These are phyloP conservation scores for Taurulus bubalis DNA, from an alignment of 2,113 vertebrate genomes.

Conservation along the genomic window DNA sequence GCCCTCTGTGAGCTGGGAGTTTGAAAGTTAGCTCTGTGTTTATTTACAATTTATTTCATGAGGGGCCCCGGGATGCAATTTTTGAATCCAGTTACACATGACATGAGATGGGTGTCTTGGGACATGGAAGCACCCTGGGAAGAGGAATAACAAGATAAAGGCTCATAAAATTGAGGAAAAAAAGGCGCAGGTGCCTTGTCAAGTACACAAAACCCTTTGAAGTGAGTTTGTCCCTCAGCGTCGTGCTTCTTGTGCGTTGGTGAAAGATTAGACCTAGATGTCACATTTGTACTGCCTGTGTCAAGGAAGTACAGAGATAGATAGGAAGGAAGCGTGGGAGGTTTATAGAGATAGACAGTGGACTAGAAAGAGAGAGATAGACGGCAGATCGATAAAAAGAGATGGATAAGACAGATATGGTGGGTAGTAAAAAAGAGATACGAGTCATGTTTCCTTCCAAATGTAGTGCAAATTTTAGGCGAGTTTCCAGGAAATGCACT, in stretches of 20 bases:
- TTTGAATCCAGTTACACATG: slow-evolving; percentile 43
- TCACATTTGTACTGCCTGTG: slow-evolving; percentile 36
- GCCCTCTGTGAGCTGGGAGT: not conserved
- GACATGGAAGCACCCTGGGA: slow-evolving; percentile 30
- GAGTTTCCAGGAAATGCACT: not conserved
- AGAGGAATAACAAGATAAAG: slow-evolving; percentile 44
- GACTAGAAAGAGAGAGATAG: not conserved
- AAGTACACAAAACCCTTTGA: slow-evolving; percentile 37
- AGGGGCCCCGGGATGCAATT: slow-evolving; percentile 30
- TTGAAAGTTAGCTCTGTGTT: slow-evolving; percentile 28
- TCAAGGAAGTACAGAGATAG: slow-evolving; percentile 14
- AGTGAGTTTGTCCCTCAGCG: slow-evolving; percentile 38
- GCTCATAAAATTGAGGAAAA: slow-evolving; percentile 15
- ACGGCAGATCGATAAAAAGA: not conserved
- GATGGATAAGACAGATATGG: not conserved
- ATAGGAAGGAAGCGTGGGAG: not conserved
- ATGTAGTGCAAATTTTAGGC: not conserved
- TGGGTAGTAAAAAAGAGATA: not conserved
- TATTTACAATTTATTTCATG: slow-evolving; percentile 28
- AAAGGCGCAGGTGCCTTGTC: slow-evolving; percentile 30
- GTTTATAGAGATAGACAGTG: slow-evolving; percentile 9
- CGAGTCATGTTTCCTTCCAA: not conserved
- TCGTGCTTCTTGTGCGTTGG: slow-evolving; percentile 14
- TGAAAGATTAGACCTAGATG: slow-evolving; percentile 29
- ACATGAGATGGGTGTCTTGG: slow-evolving; percentile 35